Conservation (phyloP, 1,140 invertebrate species). For the Micrasema longulum region DNA sequence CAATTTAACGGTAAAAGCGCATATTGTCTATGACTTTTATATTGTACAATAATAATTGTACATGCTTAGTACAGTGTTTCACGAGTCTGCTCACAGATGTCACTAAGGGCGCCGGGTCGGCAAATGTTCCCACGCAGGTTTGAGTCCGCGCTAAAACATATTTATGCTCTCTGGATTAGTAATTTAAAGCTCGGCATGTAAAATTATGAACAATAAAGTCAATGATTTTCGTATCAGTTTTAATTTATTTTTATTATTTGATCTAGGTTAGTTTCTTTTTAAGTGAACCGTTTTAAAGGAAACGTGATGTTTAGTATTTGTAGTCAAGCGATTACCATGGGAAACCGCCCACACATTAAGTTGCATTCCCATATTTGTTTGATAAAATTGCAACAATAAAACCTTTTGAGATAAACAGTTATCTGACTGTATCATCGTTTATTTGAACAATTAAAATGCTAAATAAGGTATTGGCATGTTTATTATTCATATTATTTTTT, state of each 20-base stretch:
- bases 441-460: conserved; percentile 17
- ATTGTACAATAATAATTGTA: too few relatives aligned
- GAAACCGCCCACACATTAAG: conserved; percentile 27
- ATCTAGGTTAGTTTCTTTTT: conserved; percentile 4
- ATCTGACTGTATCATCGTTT: background rate
- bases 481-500: background rate
- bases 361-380: conserved; percentile 7
- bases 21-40: too few relatives aligned
- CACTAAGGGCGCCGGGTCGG: conserved; percentile 22
- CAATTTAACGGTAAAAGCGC: too few relatives aligned
- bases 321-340: conserved; percentile 5
- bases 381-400: background rate
- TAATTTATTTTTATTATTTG: background rate
- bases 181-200: background rate
- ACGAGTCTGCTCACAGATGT: conserved; percentile 29
- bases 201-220: background rate
- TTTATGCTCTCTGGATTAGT: too few relatives aligned
- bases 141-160: conserved; percentile 19
- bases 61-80: too few relatives aligned
- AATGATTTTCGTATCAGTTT: background rate
- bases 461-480: conserved; percentile 1
- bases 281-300: background rate
- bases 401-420: background rate
- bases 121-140: conserved; percentile 26
- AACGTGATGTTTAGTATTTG: background rate